These are phyloP conservation scores for Astropecten irregularis DNA, from an alignment of 53 echinoderm and acorn worm species.

Conservation along the genomic window DNA sequence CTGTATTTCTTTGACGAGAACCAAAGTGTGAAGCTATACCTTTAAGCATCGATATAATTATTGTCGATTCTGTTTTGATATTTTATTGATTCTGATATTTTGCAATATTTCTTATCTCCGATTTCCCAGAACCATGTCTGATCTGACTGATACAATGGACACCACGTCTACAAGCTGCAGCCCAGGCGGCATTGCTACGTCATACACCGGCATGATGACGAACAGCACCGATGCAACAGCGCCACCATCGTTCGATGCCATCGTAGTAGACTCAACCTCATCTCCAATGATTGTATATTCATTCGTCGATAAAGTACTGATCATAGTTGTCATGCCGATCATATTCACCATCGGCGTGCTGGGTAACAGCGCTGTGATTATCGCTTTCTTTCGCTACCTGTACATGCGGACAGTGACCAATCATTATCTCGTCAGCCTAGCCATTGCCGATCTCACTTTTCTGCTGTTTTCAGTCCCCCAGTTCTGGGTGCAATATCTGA, in stretches of 20 bases:
- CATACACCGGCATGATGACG: neutral
- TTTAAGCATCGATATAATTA: neutral
- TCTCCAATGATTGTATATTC: slow-evolving; percentile 77
- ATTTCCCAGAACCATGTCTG: slow-evolving; percentile 19
- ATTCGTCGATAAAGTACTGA: slow-evolving; percentile 64
- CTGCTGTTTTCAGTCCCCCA: slow-evolving; percentile 58
- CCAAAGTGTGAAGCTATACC: neutral
- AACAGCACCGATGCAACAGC: slow-evolving; percentile 10
- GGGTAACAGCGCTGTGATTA: slow-evolving; percentile 82
- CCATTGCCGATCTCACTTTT: slow-evolving; percentile 70
- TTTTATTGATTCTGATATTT: too few species aligned
- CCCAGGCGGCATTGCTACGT: neutral
- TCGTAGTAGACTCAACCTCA: slow-evolving; percentile 42
- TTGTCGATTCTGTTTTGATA: too few species aligned
- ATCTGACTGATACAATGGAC: slow-evolving; percentile 3
- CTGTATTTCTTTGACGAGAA: neutral
- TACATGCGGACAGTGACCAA: slow-evolving; percentile 89
- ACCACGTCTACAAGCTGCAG: neutral
- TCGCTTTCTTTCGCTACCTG: slow-evolving; percentile 77
- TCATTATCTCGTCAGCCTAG: slow-evolving; percentile 83
- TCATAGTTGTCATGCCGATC: slow-evolving; percentile 90
- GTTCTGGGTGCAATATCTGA: slow-evolving; percentile 60
- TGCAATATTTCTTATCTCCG: neutral
- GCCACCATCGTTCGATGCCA: slow-evolving; percentile 7
- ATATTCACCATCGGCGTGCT: slow-evolving; percentile 91